Evolutionary conservation across 2,888 invertebrate genomes (phyloP), one percentile per base, ranked within the genome.

Genomic region (Myopa testacea): DNA sequence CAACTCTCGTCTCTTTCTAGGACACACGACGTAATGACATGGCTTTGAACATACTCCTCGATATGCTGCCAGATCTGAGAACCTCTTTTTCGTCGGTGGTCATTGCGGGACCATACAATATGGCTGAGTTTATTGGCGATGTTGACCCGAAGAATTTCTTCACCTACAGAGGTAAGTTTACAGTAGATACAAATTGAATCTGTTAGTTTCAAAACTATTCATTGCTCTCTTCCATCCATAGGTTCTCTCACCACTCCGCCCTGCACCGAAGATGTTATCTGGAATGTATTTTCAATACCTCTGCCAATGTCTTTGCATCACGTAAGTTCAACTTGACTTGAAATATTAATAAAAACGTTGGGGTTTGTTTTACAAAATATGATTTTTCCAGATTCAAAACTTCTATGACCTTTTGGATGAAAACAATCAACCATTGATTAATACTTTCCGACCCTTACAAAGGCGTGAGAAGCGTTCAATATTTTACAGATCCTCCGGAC

Each of bases 161-260:
- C 26, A 76, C 85, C 0, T 88, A 88, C 40, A 82, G 82, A 26
- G 88, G 86, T 87, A 52, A 26, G 81, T 69, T 37, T 16, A 19
- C 34, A 2, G n/a, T 38, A 52, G 5, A 12, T 50, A n/a, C 10
- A 8, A 16, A 65, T 5, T 58, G 14, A 50, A 63, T 63, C 6
- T 26, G n/a, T 63, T 26, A 4, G 3, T 63, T 63, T 40, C 3
- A 3, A 45, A 8, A 45, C 10, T 45, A 6, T 45, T 45, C 45
- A 10, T 45, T 45, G 10, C 45, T 45, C 4, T 10, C 45, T 45
- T 45, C 7, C 8, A 62, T 26, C 4, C 19, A 0, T 38, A 81
- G 81, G 83, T 12, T 84, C 83, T 1, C 73, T 84, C 26, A 84
- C 83, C 2, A 82, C 82, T 37, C 83, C 83, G 37, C 78, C 80